These are phyloP conservation scores for Cyrtorhinus lividipennis DNA, from an alignment of 1,140 invertebrate species.

Conservation along the genomic window DNA sequence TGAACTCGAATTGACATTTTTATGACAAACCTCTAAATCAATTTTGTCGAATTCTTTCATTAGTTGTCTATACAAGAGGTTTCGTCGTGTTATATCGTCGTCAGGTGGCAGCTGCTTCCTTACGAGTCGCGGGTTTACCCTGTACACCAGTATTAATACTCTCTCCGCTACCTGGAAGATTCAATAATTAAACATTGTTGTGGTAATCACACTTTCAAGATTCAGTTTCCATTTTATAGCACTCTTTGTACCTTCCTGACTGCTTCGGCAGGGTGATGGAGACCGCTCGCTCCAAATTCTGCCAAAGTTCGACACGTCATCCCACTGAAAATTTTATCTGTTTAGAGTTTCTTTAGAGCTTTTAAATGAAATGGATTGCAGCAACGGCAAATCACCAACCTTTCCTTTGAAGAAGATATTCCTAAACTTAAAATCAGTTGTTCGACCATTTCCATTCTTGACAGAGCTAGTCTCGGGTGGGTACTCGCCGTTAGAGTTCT, in stretches of 20 bases:
- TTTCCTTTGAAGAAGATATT: slow-evolving; percentile 59
- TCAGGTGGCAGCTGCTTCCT: slow-evolving; percentile 79
- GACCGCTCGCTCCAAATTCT: slow-evolving; percentile 69
- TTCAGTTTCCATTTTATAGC: no score
- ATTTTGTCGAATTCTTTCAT: slow-evolving; percentile 86
- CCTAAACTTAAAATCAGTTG: slow-evolving; percentile 67
- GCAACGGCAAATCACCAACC: no score
- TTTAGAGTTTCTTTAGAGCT: no score
- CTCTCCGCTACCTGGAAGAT: slow-evolving; percentile 45
- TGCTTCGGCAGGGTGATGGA: slow-evolving; percentile 75
- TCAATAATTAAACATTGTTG: no score
- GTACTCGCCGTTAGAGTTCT: slow-evolving; percentile 69
- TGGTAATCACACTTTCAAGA: no score
- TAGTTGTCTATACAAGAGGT: slow-evolving; percentile 77
- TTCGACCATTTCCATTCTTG: slow-evolving; percentile 73
- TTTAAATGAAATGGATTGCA: no score
- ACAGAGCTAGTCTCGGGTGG: slow-evolving; percentile 72
- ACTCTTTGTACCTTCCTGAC: slow-evolving; percentile 80
- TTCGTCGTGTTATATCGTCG: slow-evolving; percentile 76
- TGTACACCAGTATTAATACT: slow-evolving; percentile 68
- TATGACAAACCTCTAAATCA: slow-evolving; percentile 74
- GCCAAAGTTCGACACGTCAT: slow-evolving; percentile 70
- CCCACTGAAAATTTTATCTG: no score
- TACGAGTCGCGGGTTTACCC: slow-evolving; percentile 63
- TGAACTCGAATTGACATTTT: no score